Percentiles rank a stretch among this genome's conserved stretches.
phyloP scores from a whole-genome alignment of 2,797 vertebrate genomes.

The Manis crassicaudata region DNA sequence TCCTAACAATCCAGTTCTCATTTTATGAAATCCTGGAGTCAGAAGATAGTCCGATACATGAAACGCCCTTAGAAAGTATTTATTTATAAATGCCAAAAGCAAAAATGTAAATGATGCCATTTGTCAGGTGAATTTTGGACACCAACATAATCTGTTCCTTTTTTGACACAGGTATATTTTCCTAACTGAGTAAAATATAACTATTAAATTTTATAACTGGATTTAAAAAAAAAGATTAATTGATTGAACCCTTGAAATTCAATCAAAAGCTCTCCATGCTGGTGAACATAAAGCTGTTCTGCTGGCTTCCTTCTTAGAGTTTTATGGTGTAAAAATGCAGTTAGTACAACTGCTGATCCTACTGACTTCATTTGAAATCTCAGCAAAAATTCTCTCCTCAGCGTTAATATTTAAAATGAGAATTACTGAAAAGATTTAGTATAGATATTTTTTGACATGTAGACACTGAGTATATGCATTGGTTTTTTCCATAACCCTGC shows the following conservation, averaged over 20 bases:
- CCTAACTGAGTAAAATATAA: too few relatives aligned
- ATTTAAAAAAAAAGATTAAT: too few relatives aligned
- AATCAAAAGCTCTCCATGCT: conserved; percentile 41
- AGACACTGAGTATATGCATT: background rate
- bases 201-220: too few relatives aligned
- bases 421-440: background rate
- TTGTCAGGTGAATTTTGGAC: too few relatives aligned
- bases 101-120: too few relatives aligned
- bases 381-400: conserved; percentile 34
- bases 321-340: background rate
- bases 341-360: background rate
- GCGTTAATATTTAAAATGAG: conserved; percentile 33
- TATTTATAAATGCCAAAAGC: too few relatives aligned
- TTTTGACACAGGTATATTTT: too few relatives aligned
- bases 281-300: background rate
- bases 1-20: too few relatives aligned
- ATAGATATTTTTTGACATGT: background rate
- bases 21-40: too few relatives aligned
- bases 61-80: too few relatives aligned
- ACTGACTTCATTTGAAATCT: conserved; percentile 45
- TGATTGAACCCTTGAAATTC: background rate
- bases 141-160: too few relatives aligned
- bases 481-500: background rate
- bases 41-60: too few relatives aligned
- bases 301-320: background rate